Base-by-base conservation (phyloP, 2,888 invertebrate species). In the Chromoteleia sp. region DNA sequence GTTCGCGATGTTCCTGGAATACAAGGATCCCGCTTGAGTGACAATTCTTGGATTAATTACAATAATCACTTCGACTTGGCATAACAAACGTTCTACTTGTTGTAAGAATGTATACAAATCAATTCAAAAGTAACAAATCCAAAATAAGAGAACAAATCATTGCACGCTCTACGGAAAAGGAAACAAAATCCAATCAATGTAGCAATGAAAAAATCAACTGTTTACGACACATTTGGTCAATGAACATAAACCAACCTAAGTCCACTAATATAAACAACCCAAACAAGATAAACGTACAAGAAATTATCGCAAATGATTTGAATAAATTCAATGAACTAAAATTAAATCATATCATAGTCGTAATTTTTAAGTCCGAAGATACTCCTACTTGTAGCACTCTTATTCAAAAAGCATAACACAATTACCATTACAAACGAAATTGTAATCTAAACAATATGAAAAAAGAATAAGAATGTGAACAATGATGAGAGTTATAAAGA, bases 1-100 rank as follows among this genome's bases (percentile, higher is more conserved):
- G 87, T 86, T 88, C 89, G 89, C 84, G 90, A 79, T 85, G 90
- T 87, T 90, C 92, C 92, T 92, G 91, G 87, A 91, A 92, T 91
- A 88, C 88, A 91, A 91, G 86, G 88, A 87, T 88, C 88, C 88
- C 86, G 73, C 82, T 89, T 89, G 85, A 89, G 87, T 89, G 54
- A 75, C 59, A 79, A 78, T 70, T 29, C 29, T 70, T 83, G 70
- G 58, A 76, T 82, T 80, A 80, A 82, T 70, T 33, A 50, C 68
- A 61, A 71, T 50, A 80, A 84, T 83, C 81, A 84, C 81, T 71
- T 3, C 80, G 79, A 70, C 63, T 81, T 83, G 76, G 25, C 82
- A 84, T 73, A 82, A 79, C 76, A 82, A 71, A 81, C 52, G 45
- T 50, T 75, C 81, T 83, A 82, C 73, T 58, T 41, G 58, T 77